These are phyloP conservation scores for Maylandia zebra DNA, from an alignment of 2,113 vertebrate genomes.

Conservation along the genomic window DNA sequence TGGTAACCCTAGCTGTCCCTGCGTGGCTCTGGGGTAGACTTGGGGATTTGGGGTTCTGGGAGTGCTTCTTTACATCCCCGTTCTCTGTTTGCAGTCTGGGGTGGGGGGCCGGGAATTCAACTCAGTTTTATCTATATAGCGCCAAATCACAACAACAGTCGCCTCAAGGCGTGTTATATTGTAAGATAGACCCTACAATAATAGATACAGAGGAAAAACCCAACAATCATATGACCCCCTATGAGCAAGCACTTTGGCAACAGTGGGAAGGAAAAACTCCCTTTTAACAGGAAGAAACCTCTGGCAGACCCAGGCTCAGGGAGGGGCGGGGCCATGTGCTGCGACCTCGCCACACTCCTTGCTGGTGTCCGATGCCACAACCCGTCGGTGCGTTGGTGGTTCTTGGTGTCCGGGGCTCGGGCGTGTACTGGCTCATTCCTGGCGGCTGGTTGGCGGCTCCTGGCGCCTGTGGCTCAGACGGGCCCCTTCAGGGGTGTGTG, in stretches of 20 bases:
- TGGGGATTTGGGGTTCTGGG: neutral
- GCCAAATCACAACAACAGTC: neutral
- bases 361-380: neutral
- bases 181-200: neutral
- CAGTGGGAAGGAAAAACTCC: neutral
- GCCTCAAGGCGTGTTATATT: fast-evolving
- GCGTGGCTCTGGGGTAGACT: neutral
- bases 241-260: neutral
- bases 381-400: neutral
- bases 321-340: neutral
- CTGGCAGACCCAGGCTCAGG: fast-evolving
- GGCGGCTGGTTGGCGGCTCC: neutral
- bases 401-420: neutral
- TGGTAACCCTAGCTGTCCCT: neutral
- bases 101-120: neutral
- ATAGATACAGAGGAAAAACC: neutral
- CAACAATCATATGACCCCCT: neutral
- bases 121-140: neutral
- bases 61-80: neutral
- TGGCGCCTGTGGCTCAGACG: neutral
- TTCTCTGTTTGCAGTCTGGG: neutral
- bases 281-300: neutral
- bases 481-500: neutral
- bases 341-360: neutral
- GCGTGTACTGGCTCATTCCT: neutral